These are phyloP conservation scores for Taeniopygia guttata DNA, from an alignment of 2,797 vertebrate genomes.

Conservation along the genomic window DNA sequence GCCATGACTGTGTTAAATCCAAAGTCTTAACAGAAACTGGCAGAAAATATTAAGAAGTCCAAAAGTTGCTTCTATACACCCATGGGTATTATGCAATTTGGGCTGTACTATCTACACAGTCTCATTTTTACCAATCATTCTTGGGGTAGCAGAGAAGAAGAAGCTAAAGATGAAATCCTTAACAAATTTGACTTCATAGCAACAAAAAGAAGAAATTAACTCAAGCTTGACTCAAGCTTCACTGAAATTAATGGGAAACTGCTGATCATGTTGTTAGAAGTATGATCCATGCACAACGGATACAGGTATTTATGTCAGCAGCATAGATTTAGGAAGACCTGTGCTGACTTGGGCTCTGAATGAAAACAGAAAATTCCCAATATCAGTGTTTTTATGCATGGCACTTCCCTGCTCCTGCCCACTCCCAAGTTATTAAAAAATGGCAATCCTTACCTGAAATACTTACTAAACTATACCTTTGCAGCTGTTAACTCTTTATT, in stretches of 20 bases:
- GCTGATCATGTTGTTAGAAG: neutral
- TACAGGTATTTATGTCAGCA: neutral
- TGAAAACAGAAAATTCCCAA: neutral
- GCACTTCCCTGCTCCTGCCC: rapidly evolving
- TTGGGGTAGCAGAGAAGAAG: neutral
- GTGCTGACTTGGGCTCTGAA: neutral
- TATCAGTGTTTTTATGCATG: neutral
- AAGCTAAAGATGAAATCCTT: neutral
- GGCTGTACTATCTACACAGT: neutral
- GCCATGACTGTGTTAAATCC: neutral
- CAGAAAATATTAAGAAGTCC: neutral
- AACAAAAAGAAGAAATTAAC: neutral
- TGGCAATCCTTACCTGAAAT: neutral
- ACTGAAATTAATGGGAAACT: neutral
- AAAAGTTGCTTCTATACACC: neutral
- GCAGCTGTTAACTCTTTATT: neutral
- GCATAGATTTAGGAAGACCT: neutral
- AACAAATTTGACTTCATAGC: neutral
- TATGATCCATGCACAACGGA: neutral
- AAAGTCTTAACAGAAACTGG: neutral
- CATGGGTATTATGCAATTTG: neutral
- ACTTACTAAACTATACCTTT: neutral
- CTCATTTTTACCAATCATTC: neutral
- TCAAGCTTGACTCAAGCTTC: neutral
- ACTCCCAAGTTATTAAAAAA: neutral